Conservation (phyloP, 2,888 invertebrate genomes). For the Phalera bucephala region DNA sequence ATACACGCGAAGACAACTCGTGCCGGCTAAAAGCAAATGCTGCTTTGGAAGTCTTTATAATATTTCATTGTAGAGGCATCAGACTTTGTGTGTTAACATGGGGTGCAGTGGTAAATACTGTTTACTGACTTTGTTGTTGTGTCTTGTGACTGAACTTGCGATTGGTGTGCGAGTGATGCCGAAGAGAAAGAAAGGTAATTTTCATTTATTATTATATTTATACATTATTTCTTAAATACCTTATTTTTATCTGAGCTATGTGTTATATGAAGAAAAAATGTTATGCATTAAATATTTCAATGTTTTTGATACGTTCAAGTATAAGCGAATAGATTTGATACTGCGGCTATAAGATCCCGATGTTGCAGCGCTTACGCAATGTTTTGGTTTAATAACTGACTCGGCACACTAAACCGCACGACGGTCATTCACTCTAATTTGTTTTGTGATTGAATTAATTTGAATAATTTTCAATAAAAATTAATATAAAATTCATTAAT, state of each 20-base stretch:
- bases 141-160: constrained; percentile 76
- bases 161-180: constrained; percentile 82
- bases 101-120: constrained; percentile 79
- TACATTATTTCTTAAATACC: too few relatives aligned
- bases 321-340: constrained; percentile 19
- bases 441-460: background rate
- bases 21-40: constrained; percentile 55
- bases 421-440: background rate
- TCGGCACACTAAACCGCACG: too few relatives aligned
- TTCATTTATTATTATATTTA: constrained; percentile 1
- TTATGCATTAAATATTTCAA: background rate
- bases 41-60: constrained; percentile 56
- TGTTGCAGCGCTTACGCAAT: constrained; percentile 33
- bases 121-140: constrained; percentile 77
- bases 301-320: constrained; percentile 10
- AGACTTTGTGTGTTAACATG: constrained; percentile 68
- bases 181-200: constrained; percentile 82
- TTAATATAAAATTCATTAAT: too few relatives aligned
- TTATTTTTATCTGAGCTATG: too few relatives aligned
- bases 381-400: constrained; percentile 28
- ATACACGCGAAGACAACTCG: constrained; percentile 38
- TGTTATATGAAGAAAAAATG: too few relatives aligned
- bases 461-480: background rate
- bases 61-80: constrained; percentile 39
- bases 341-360: constrained; percentile 12